These are phyloP conservation scores for Trichomalopsis sarcophagae DNA, from an alignment of 1,140 invertebrate genomes.

Conservation along the genomic window DNA sequence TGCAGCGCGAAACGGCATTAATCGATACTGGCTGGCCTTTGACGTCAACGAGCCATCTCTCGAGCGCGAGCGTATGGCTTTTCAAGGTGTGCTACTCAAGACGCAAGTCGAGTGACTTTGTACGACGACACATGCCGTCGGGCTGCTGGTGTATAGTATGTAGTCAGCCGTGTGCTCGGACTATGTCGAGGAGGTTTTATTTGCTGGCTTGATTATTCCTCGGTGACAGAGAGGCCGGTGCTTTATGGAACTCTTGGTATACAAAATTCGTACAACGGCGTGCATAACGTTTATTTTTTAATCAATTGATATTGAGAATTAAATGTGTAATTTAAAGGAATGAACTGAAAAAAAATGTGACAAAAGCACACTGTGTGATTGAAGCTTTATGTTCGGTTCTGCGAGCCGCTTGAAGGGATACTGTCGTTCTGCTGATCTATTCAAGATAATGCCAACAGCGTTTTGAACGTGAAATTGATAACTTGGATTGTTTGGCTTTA, in stretches of 20 bases:
- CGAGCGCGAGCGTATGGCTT: not conserved
- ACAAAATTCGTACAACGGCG: too few species aligned
- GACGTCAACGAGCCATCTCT: constrained; percentile 29
- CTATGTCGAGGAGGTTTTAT: not conserved
- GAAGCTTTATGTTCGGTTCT: not conserved
- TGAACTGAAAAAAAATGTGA: too few species aligned
- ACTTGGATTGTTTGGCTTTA: not conserved
- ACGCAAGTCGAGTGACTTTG: not conserved
- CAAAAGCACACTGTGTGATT: not conserved
- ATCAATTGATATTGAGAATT: too few species aligned
- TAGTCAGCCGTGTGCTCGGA: not conserved
- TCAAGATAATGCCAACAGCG: not conserved
- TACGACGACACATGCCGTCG: not conserved
- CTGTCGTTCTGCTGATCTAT: not conserved
- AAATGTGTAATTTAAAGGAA: too few species aligned
- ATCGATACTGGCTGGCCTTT: constrained; percentile 35
- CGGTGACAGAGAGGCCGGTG: not conserved
- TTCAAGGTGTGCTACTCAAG: constrained; percentile 13
- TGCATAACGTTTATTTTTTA: too few species aligned
- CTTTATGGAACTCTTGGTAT: not conserved
- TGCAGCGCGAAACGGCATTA: constrained; percentile 22
- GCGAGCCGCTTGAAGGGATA: not conserved
- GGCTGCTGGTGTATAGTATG: not conserved
- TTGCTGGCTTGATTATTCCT: not conserved
- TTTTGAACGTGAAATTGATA: not conserved